Conservation (phyloP, 2,113 vertebrate species). For the Dromaius novaehollandiae region DNA sequence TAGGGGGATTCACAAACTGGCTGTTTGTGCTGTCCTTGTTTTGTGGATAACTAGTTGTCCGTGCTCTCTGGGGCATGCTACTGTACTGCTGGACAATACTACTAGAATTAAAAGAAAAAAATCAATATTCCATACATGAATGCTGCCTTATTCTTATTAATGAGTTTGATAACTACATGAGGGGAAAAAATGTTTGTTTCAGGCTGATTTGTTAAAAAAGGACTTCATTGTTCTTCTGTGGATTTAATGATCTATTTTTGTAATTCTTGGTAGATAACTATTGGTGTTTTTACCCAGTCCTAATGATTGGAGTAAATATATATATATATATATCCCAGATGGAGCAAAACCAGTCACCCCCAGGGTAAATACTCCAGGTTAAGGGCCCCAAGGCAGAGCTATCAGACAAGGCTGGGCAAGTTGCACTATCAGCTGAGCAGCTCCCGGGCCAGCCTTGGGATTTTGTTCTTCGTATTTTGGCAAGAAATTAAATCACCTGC, state of each 20-base stretch:
- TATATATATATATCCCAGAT: not conserved
- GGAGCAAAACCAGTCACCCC: not conserved
- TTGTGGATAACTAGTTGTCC: not conserved
- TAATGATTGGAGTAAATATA: not conserved
- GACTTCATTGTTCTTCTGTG: not conserved
- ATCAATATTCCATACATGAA: not conserved
- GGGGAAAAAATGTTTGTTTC: not conserved
- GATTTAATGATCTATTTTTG: not conserved
- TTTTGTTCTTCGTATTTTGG: constrained; percentile 12
- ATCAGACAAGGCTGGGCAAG: not conserved
- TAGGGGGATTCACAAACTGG: not conserved
- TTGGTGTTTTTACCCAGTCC: not conserved
- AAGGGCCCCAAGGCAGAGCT: not conserved
- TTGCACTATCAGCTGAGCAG: not conserved
- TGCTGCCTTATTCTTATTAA: not conserved
- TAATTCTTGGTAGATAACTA: not conserved
- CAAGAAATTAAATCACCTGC: not conserved
- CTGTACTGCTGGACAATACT: not conserved
- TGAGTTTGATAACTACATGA: not conserved
- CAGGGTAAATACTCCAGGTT: not conserved
- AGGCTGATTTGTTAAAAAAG: not conserved
- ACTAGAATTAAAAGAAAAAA: not conserved
- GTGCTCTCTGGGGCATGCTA: not conserved
- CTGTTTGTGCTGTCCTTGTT: not conserved
- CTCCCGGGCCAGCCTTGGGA: constrained; percentile 7